Conservation (phyloP, 2,113 vertebrate genomes). For the Ictidomys tridecemlineatus region DNA sequence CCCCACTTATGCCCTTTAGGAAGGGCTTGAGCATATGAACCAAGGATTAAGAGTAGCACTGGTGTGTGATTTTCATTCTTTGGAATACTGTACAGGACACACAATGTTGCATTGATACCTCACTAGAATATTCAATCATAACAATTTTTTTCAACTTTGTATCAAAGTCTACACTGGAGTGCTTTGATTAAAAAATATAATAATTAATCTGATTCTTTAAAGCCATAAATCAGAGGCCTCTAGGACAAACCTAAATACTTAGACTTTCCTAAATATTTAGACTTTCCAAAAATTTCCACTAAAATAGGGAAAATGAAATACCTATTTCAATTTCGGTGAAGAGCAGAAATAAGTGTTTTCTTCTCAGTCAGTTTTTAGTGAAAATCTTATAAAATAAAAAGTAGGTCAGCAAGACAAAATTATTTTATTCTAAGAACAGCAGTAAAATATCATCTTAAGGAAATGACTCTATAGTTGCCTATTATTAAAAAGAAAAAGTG, state of each 20-base stretch:
- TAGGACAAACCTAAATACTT: slow-evolving; percentile 46
- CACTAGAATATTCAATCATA: not conserved
- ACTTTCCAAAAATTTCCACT: not conserved
- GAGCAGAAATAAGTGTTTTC: slow-evolving; percentile 32
- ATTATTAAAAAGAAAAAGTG: slow-evolving; percentile 17
- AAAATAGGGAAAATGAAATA: not conserved
- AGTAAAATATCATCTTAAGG: slow-evolving; percentile 30
- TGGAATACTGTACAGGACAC: not conserved
- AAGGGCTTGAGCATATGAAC: accelerated
- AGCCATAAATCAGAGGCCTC: slow-evolving; percentile 6
- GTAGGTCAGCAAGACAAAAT: slow-evolving; percentile 35
- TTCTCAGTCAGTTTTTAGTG: slow-evolving; percentile 17
- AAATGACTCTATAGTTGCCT: not conserved
- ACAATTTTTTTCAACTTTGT: not conserved
- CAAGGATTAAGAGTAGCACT: accelerated
- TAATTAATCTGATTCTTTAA: slow-evolving; percentile 30
- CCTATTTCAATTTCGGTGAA: not conserved
- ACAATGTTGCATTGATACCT: accelerated
- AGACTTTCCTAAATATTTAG: slow-evolving; percentile 50
- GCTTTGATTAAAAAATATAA: not conserved
- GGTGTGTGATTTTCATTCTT: accelerated
- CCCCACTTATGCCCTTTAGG: accelerated
- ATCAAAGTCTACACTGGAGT: not conserved
- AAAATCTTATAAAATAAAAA: slow-evolving; percentile 44
- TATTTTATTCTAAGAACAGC: not conserved